phyloP scores from a whole-genome alignment of 2,888 invertebrate genomes.

The Caenorhabditis virilis region DNA sequence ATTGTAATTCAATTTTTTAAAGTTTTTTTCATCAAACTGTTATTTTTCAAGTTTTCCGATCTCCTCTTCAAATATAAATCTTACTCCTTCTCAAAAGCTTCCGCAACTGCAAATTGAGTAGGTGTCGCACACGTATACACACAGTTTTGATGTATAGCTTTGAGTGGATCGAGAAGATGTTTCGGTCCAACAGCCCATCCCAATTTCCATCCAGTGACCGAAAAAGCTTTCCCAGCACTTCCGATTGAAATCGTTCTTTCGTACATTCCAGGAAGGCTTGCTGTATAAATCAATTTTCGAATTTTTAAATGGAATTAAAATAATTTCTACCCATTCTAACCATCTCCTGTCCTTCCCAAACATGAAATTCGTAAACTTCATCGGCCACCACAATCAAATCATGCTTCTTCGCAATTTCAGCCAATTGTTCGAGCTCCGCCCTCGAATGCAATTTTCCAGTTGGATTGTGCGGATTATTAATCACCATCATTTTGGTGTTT shows the following conservation, averaged over 20 bases:
- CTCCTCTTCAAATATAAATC: neutral
- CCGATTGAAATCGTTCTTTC: constrained; percentile 94
- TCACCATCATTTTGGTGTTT: constrained; percentile 88
- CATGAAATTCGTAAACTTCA: constrained; percentile 98
- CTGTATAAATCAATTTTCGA: constrained; percentile 69
- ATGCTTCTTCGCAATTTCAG: constrained; percentile 87
- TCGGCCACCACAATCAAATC: constrained; percentile 90
- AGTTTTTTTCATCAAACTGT: neutral
- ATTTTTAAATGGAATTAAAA: constrained; percentile 7
- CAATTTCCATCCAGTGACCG: constrained; percentile 91
- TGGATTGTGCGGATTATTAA: constrained; percentile 97
- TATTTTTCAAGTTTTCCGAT: neutral
- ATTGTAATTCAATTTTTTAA: neutral
- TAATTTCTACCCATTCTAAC: constrained; percentile 81
- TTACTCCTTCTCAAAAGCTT: constrained; percentile 83
- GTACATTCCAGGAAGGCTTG: constrained; percentile 95
- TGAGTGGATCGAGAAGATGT: constrained; percentile 80
- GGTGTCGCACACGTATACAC: constrained; percentile 80
- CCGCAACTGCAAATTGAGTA: constrained; percentile 82
- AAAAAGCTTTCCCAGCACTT: constrained; percentile 96
- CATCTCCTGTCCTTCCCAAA: constrained; percentile 81
- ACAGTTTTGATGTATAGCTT: constrained; percentile 88
- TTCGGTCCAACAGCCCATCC: constrained; percentile 95
- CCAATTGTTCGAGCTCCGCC: constrained; percentile 75
- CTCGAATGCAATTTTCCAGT: constrained; percentile 79